These are phyloP conservation scores for Drosophila barbarae DNA, from an alignment of 2,888 invertebrate species.

Conservation along the genomic window DNA sequence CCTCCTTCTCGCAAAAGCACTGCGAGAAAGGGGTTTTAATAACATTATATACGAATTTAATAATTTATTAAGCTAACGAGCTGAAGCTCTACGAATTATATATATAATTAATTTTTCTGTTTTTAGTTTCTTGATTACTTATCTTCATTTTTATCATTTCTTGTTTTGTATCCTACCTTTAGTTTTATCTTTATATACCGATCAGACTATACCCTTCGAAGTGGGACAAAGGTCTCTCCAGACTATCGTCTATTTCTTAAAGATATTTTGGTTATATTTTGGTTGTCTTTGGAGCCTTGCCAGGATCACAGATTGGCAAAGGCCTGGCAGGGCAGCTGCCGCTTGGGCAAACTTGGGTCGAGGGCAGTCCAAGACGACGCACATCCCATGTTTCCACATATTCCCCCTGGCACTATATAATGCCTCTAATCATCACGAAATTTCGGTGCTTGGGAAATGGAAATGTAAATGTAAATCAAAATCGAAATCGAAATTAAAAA, in stretches of 20 bases:
- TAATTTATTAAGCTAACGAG: neutral
- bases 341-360: neutral
- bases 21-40: neutral
- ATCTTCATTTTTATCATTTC: too few relatives aligned
- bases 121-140: too few relatives aligned
- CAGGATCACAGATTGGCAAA: neutral
- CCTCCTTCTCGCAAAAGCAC: neutral
- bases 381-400: neutral
- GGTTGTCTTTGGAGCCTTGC: neutral
- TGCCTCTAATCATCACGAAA: conserved; percentile 27
- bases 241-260: neutral
- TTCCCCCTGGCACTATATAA: conserved; percentile 1
- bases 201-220: too few relatives aligned
- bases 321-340: too few relatives aligned
- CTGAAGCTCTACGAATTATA: too few relatives aligned
- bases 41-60: neutral
- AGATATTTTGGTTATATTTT: neutral
- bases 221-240: too few relatives aligned
- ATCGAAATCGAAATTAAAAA: conserved; percentile 2
- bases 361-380: neutral
- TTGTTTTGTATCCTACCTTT: too few relatives aligned
- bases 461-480: conserved; percentile 1
- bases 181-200: too few relatives aligned
- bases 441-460: conserved; percentile 10
- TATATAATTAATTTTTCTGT: too few relatives aligned